Conservation (phyloP, 2,113 vertebrate genomes). For the Syngnathus typhle region DNA sequence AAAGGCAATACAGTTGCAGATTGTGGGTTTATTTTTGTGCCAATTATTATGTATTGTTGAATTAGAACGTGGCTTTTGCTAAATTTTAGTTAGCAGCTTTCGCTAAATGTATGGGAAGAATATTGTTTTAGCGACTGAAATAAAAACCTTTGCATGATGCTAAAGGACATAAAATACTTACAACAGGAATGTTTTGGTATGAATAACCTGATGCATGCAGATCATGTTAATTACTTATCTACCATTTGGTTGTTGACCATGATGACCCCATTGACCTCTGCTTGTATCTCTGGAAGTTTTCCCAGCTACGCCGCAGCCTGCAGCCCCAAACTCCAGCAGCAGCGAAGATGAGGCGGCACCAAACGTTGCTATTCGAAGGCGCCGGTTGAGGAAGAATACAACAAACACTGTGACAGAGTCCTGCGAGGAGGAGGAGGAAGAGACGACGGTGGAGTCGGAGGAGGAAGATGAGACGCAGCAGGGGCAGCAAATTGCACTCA, state of each 20-base stretch:
- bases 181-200: neutral
- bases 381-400: slow-evolving; percentile 75
- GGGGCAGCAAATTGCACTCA: slow-evolving; percentile 38
- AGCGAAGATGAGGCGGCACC: slow-evolving; percentile 69
- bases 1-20: too few species aligned
- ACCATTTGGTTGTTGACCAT: neutral
- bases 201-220: slow-evolving; percentile 12
- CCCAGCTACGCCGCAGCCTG: slow-evolving; percentile 39
- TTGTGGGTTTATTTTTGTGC: too few species aligned
- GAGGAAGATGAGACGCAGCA: slow-evolving; percentile 49
- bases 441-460: slow-evolving; percentile 45
- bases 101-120: neutral
- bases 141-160: neutral
- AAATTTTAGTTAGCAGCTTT: neutral
- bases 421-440: slow-evolving; percentile 67
- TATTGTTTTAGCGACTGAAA: neutral
- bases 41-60: neutral
- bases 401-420: slow-evolving; percentile 56
- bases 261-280: neutral
- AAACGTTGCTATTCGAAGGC: slow-evolving; percentile 69
- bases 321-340: slow-evolving; percentile 73
- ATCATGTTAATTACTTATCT: neutral
- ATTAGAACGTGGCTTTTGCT: neutral
- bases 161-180: neutral
- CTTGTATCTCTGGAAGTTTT: slow-evolving; percentile 47